Evolutionary conservation across 2,113 vertebrate genomes (phyloP).

Genomic region (Dicerorhinus sumatrensis): DNA sequence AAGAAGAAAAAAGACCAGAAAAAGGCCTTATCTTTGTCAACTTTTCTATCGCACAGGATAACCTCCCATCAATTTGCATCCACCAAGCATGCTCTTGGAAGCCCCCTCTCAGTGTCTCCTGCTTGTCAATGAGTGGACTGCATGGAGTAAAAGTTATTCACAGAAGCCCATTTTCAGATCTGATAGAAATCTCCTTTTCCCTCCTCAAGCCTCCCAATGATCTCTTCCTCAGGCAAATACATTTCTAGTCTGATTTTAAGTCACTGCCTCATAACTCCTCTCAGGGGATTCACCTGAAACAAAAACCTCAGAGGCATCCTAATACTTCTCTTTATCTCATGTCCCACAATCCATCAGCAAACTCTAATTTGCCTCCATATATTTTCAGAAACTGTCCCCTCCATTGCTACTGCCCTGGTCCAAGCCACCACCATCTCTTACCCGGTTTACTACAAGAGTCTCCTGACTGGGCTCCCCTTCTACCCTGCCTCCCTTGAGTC

Average conservation of each 20-base stretch:
- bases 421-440: not conserved
- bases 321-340: not conserved
- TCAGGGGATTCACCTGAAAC: not conserved
- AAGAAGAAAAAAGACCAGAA: not conserved
- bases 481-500: not conserved
- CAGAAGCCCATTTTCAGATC: not conserved
- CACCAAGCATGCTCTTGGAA: not conserved
- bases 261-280: not conserved
- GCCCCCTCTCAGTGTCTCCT: not conserved
- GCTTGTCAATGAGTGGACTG: not conserved
- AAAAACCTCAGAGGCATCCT: not conserved
- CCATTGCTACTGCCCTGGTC: too few relatives aligned
- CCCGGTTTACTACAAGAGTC: not conserved
- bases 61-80: not conserved
- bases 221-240: not conserved
- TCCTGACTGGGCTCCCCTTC: not conserved
- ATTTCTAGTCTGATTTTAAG: constrained; percentile 4
- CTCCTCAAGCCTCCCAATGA: not conserved
- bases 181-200: not conserved
- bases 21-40: constrained; percentile 54
- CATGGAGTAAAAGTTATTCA: not conserved
- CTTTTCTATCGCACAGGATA: not conserved
- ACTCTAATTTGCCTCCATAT: not conserved
- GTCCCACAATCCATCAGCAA: not conserved
- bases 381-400: not conserved